Base-by-base conservation (phyloP, 2,888 invertebrate species). In the Falcaria lacertinaria region DNA sequence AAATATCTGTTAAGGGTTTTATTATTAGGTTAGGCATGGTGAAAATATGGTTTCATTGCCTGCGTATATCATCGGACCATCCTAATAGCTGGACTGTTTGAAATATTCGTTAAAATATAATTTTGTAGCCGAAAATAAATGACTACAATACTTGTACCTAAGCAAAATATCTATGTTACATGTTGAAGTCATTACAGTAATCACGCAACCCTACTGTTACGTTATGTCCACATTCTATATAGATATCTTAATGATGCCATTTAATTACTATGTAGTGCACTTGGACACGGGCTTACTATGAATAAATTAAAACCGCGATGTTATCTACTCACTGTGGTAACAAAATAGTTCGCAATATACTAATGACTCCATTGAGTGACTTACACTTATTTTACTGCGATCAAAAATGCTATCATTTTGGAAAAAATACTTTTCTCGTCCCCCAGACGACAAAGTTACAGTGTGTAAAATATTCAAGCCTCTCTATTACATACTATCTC, bases 381-480 rank as follows among this genome's bases (percentile, higher is more conserved):
- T 19, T 16, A 3, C 15, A 15, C 22, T 13, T 19, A 11, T 25
- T 15, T 32, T 14, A 7, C 13, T 28, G 7, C 1, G 28, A 19
- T 33, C 5, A 52, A 47, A 47, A 56, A 64, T 72, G 70, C 42
- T 58, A 38, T 48, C 52, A 17, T 48, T 59, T n/a, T n/a, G n/a
- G 4, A 61, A 54, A 43, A 60, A 52, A 36, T 41, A 47, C 43
- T 62, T 60, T 41, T 42, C 40, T 17, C 15, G 25, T 38, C 28
- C n/a, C 2, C 46, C 0, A 45, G 47, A 16, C 32, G 47, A 6
- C 40, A 48, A 37, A 28, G 41, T 25, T 33, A 55, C 50, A 44
- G 57, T 60, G 33, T 56, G 45, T 4, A 41, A 47, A 11, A 52
- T 61, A 41, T 71, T 79, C 32, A 74, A 64, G 41, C 78, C 79